Evolutionary conservation across 1,140 invertebrate genomes (phyloP), one percentile per base, ranked within the genome.

Genomic region (Atopsyche davidsoni): DNA sequence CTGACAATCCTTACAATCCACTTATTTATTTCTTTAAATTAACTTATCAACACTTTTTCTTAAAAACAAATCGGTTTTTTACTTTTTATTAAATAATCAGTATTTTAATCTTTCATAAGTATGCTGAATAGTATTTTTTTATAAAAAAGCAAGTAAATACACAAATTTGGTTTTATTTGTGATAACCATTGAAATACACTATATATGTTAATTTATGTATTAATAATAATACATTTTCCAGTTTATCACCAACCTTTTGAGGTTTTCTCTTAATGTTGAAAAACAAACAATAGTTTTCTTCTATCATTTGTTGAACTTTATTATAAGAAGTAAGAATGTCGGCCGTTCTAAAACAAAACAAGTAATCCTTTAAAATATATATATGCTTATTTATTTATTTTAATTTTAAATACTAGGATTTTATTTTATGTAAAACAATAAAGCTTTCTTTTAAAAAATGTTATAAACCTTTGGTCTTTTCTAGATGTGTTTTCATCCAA

Each of bases 401-500:
- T 7, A 36, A 16, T 13, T 36, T 36, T 9, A 36, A 6, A 28
- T n/a, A 28, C 24, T 6, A 7, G 24, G n/a, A n/a, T 28, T n/a
- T 28, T 28, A 28, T 28, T 28, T 7, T 28, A 7, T n/a, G n/a
- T 7, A 7, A 28, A 28, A 28, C 24, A n/a, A 28, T 7, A 6
- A 7, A n/a, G 6, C n/a, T 7, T 7, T 28, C n/a, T 28, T 28
- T 28, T n/a, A 28, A 32, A 44, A 28, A 23, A n/a, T 28, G 3
- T 19, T 44, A 18, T 35, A 32, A 9, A 54, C 48, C 46, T 25
- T 6, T 59, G 58, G 64, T 63, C 63, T 62, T 23, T 57, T 47
- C 10, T 64, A 0, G 58, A 53, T 39, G 60, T 53, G n/a, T 69
- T 60, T 51, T 71, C 71, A n/a, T 61, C 60, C 11, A 74, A 60